Base-by-base conservation (phyloP, 2,888 invertebrate species). In the Lasiommata megera region DNA sequence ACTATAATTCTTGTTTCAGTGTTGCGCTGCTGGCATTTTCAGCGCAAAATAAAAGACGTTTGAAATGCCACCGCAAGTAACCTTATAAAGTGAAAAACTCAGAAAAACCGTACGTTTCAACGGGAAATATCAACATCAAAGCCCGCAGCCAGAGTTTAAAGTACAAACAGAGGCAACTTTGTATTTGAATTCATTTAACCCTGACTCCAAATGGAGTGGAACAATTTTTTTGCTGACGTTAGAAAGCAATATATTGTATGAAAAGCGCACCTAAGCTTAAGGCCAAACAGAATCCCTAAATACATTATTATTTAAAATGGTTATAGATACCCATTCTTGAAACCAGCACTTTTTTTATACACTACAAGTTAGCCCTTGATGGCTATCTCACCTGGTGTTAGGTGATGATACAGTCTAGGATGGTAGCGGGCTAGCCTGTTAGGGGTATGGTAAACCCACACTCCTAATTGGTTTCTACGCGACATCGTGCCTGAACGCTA, bases 121-220 rank as follows among this genome's bases (percentile, higher is more conserved):
- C 54, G 47, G 48, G 51, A 55, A 53, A 56, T 60, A 48, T 47
- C 52, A 60, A 56, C 52, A 37, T 28, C n/a, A 23, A 52, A 50
- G 43, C 34, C n/a, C 28, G 38, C 38, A 28, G 36, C 17, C 34
- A 38, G 36, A 54, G 54, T 46, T 46, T 34, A 36, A 44, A 44
- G 36, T 16, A 12, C 44, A 28, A 40, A 44, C 34, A 38, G n/a
- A 14, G 16, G 16, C 14, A 47, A 48, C 34, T 54, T 54, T 41
- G 34, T 31, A 16, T 41, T 44, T 60, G 43, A 53, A 54, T 56
- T 44, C 60, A 44, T 56, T 56, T 56, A 40, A 40, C 48, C 36
- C 34, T 37, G 23, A 56, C 56, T 55, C 56, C 18, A 58, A 53
- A 59, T 53, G 56, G 48, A 56, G 56, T 43, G 29, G 48, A 60